phyloP scores from a whole-genome alignment of 1,140 invertebrate genomes.

The Agrilus planipennis region DNA sequence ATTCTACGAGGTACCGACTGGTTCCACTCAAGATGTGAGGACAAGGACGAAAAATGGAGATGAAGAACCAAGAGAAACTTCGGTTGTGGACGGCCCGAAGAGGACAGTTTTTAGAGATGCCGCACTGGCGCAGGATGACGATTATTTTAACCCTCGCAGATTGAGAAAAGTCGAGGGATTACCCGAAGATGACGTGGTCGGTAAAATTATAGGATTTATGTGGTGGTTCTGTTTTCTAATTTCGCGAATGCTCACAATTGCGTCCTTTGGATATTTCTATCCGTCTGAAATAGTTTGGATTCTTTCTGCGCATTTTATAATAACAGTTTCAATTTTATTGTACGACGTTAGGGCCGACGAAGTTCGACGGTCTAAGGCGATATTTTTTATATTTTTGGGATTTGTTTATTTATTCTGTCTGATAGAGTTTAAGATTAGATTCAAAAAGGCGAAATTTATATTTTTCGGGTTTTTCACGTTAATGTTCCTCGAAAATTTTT shows the following conservation, averaged over 20 bases:
- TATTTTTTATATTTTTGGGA: slow-evolving; percentile 51
- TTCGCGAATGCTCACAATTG: slow-evolving; percentile 52
- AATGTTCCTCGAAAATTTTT: slow-evolving; percentile 49
- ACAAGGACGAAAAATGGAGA: slow-evolving; percentile 4
- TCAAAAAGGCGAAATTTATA: slow-evolving; percentile 53
- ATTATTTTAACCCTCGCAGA: slow-evolving; percentile 3
- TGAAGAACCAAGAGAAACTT: slow-evolving; percentile 10
- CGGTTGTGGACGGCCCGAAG: slow-evolving; percentile 12
- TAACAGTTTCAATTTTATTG: slow-evolving; percentile 20
- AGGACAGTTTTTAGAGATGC: slow-evolving; percentile 8
- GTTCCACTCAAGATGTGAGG: slow-evolving; percentile 1
- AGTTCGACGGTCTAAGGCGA: slow-evolving; percentile 25
- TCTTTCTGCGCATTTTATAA: slow-evolving; percentile 19
- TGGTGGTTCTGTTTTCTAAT: slow-evolving; percentile 62
- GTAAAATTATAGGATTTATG: slow-evolving; percentile 49
- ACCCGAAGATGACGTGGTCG: slow-evolving; percentile 50
- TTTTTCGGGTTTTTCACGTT: slow-evolving; percentile 50
- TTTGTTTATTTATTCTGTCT: slow-evolving; percentile 59
- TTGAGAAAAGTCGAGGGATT: slow-evolving; percentile 17
- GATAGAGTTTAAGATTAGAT: slow-evolving; percentile 63
- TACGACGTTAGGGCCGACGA: slow-evolving; percentile 28
- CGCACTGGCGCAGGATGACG: slow-evolving; percentile 1
- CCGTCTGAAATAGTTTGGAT: slow-evolving; percentile 37
- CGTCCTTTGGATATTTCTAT: slow-evolving; percentile 56
- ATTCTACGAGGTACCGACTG: slow-evolving; percentile 21